Base-by-base conservation (phyloP, 2,888 invertebrate genomes). In the Caenorhabditis panamensis region DNA sequence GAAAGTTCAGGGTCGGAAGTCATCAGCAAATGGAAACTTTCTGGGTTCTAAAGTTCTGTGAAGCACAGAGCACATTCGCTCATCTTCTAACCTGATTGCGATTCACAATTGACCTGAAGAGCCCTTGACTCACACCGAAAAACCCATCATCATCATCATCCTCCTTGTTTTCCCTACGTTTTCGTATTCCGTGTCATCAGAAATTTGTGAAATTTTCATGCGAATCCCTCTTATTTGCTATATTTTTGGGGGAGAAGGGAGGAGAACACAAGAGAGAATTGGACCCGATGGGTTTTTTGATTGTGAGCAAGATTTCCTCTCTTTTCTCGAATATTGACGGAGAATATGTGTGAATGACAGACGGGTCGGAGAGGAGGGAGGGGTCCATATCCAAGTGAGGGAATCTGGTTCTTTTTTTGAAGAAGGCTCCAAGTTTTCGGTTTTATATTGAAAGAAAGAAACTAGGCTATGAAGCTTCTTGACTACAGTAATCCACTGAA, bases 311-410 rank as follows among this genome's bases (percentile, higher is more conserved):
- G 49, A 49, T 49, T 49, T 31, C 31, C 49, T 18, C 49, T 9
- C 20, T 49, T 49, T 49, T 11, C 49, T 51, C 68, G 59, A 69
- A 69, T 59, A 51, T 31, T 69, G 59, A 49, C 68, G 59, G 59
- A n/a, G n/a, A n/a, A 51, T 59, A 69, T 69, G 68, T 69, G 71
- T 71, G 71, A 62, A 71, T 62, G 71, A 71, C 71, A 62, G 71
- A 54, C 54, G 62, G 26, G 22, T 6, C 47, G 58, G 49, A 49
- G 49, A 47, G 16, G 44, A 62, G 36, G 26, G 54, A 37, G 37
- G n/a, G 37, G 56, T 18, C 58, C 53, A 41, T 41, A 41, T 41
- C 41, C 13, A n/a, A n/a, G n/a, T n/a, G n/a, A n/a, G n/a, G n/a
- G n/a, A n/a, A 9, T 41, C 41, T 16, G 5, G 31, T 31, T 31